Conservation (phyloP, 92 coral and sea anemone genomes). For the Palythoa grandis region DNA sequence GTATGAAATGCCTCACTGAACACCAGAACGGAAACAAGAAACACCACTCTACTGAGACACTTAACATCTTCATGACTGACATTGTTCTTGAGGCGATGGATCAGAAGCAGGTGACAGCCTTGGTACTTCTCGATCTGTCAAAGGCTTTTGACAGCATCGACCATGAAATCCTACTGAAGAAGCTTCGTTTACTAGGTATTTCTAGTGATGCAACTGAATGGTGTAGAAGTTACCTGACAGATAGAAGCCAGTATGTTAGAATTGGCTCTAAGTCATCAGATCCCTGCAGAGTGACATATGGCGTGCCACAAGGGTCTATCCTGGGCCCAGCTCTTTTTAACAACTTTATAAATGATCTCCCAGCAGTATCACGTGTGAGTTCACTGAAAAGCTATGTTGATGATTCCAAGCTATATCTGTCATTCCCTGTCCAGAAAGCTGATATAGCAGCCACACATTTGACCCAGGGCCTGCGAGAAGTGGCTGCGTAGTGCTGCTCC, state of each 20-base stretch:
- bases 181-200: too few relatives aligned
- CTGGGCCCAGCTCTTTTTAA: neutral
- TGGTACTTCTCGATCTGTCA: too few relatives aligned
- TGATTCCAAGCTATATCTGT: neutral
- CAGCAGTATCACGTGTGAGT: neutral
- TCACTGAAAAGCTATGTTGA: neutral
- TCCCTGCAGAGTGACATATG: too few relatives aligned
- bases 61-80: neutral
- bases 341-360: neutral
- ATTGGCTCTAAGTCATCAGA: too few relatives aligned
- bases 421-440: neutral
- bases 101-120: neutral
- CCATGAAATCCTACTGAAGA: too few relatives aligned
- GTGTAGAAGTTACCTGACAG: too few relatives aligned
- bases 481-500: constrained; percentile 47
- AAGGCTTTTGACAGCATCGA: too few relatives aligned
- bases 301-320: neutral
- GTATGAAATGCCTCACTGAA: neutral
- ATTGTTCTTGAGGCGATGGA: neutral
- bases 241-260: too few relatives aligned
- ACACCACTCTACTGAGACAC: neutral
- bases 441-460: neutral
- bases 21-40: neutral
- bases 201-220: too few relatives aligned
- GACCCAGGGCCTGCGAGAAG: constrained; percentile 24